Evolutionary conservation across 2,797 vertebrate genomes (phyloP).

Genomic region (Mergus octosetaceus): DNA sequence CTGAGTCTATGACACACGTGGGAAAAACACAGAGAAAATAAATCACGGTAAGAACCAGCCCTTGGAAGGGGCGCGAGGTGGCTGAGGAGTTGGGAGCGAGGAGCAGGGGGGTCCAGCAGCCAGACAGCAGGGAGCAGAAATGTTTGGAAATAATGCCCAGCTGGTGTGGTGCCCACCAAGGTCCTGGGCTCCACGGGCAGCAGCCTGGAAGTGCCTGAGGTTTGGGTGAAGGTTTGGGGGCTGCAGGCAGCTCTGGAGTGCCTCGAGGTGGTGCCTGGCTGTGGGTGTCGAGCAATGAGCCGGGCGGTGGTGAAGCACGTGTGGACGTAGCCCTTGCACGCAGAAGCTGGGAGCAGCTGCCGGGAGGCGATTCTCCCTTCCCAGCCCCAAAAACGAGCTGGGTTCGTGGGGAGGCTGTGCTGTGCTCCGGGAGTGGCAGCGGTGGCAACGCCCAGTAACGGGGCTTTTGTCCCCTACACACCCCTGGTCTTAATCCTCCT

Average conservation of each 20-base stretch:
- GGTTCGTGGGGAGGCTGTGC: neutral
- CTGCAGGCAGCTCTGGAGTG: neutral
- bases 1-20: too few relatives aligned
- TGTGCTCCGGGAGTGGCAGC: neutral
- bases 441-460: neutral
- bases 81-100: neutral
- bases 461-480: fast-evolving
- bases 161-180: neutral
- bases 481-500: neutral
- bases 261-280: neutral
- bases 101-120: neutral
- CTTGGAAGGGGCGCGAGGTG: neutral
- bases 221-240: neutral
- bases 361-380: neutral
- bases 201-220: neutral
- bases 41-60: neutral
- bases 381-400: neutral
- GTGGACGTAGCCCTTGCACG: neutral
- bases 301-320: neutral
- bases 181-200: neutral
- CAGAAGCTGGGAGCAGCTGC: neutral
- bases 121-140: neutral
- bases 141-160: neutral
- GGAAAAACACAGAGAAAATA: too few relatives aligned
- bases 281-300: neutral